Conservation (phyloP, 1,140 invertebrate species). For the Polypedilum pembai region DNA sequence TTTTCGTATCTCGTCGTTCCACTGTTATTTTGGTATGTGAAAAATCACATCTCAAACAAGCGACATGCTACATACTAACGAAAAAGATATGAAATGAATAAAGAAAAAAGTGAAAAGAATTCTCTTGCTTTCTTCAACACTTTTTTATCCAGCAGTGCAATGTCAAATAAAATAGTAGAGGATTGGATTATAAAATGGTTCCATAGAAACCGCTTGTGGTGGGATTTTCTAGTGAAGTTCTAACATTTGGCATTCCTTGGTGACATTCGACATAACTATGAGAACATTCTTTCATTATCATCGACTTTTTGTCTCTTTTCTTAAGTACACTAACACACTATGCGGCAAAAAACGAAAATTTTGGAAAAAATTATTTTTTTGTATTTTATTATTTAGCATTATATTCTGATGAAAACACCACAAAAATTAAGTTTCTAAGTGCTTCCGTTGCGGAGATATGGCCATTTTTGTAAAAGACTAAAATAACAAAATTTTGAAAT, state of each 20-base stretch:
- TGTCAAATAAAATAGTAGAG: too few species aligned
- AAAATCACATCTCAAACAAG: constrained; percentile 5
- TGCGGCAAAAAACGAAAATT: too few species aligned
- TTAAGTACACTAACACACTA: neutral
- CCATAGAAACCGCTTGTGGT: neutral
- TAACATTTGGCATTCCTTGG: neutral
- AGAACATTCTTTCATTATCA: neutral
- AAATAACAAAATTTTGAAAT: too few species aligned
- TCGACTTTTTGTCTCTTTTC: neutral
- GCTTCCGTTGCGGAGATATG: too few species aligned
- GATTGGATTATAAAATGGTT: neutral
- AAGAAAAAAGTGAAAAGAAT: neutral
- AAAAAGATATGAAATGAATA: constrained; percentile 2
- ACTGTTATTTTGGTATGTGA: neutral
- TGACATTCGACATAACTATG: neutral
- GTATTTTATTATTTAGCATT: too few species aligned
- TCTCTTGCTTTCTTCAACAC: too few species aligned
- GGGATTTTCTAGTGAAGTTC: neutral
- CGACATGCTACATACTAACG: neutral
- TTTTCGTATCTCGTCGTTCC: neutral
- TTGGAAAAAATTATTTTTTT: too few species aligned
- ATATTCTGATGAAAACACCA: too few species aligned
- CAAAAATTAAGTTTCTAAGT: too few species aligned
- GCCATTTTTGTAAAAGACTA: too few species aligned
- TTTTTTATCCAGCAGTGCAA: too few species aligned